These are phyloP conservation scores for Yoshiicerus persimilis DNA, from an alignment of 1,140 invertebrate genomes.

Conservation along the genomic window DNA sequence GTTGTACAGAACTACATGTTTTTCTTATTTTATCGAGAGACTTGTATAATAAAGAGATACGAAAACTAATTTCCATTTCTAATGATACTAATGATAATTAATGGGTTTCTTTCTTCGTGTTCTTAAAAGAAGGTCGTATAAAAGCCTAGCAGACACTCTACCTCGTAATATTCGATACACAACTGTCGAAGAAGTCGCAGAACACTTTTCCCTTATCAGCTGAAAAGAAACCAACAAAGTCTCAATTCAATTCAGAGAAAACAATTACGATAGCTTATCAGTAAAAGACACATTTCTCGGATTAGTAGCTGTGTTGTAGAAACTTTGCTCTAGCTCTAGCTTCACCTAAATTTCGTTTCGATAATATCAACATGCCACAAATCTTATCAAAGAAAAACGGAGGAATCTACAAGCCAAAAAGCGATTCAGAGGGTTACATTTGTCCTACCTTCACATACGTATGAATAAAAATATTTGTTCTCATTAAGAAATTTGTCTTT, in stretches of 20 bases:
- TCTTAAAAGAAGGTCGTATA: neutral
- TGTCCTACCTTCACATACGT: neutral
- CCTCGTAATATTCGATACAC: neutral
- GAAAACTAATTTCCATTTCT: neutral
- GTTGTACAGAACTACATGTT: too few species aligned
- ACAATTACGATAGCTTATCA: too few species aligned
- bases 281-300: too few species aligned
- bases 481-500: neutral
- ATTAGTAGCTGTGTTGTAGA: too few species aligned
- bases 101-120: neutral
- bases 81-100: neutral
- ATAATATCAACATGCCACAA: neutral
- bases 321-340: too few species aligned
- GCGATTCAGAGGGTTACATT: neutral
- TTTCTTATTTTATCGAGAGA: neutral
- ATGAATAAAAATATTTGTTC: neutral
- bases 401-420: neutral
- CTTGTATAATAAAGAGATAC: too few species aligned
- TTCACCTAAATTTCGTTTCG: too few species aligned
- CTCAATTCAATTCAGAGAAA: too few species aligned
- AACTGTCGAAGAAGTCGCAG: neutral
- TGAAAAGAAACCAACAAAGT: too few species aligned
- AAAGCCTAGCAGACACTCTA: neutral
- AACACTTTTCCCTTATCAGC: neutral
- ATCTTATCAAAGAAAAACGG: neutral